Evolutionary conservation across 2,888 invertebrate species (phyloP).

Genomic region (Drosophila lacicola): DNA sequence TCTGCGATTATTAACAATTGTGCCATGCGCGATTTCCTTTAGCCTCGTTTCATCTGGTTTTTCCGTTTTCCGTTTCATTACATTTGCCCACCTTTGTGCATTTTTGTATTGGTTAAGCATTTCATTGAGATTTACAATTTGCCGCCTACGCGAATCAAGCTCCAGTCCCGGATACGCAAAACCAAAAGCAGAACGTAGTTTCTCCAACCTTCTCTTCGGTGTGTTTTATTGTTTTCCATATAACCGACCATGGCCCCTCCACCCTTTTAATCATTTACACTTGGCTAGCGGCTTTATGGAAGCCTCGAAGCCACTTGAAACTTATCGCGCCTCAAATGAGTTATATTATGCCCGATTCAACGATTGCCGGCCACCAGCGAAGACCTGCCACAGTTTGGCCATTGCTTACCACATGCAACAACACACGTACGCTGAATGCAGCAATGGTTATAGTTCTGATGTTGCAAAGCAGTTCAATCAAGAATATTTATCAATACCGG

Average conservation of each 20-base stretch:
- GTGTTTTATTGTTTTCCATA: slow-evolving; percentile 57
- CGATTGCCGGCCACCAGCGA: slow-evolving; percentile 9
- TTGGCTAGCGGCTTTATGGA: slow-evolving; percentile 45
- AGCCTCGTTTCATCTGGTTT: slow-evolving; percentile 37
- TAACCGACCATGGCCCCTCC: slow-evolving; percentile 1
- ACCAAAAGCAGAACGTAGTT: background rate
- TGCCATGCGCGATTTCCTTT: slow-evolving; percentile 53
- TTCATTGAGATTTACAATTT: slow-evolving; percentile 41
- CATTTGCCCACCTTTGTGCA: slow-evolving; percentile 53
- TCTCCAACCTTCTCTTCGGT: slow-evolving; percentile 24
- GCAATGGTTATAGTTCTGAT: background rate
- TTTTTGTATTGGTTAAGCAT: slow-evolving; percentile 37
- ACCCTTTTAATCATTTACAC: slow-evolving; percentile 69
- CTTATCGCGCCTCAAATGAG: slow-evolving; percentile 60
- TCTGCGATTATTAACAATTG: slow-evolving; percentile 69
- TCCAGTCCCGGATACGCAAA: background rate
- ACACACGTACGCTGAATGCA: background rate
- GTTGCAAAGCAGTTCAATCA: background rate
- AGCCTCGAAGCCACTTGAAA: slow-evolving; percentile 55
- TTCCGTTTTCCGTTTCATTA: slow-evolving; percentile 69
- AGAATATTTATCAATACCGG: background rate
- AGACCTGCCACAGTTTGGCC: slow-evolving; percentile 1
- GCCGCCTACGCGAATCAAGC: slow-evolving; percentile 14
- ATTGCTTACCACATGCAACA: slow-evolving; percentile 6
- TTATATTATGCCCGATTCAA: slow-evolving; percentile 54